These are phyloP conservation scores for Chelmon rostratus DNA, from an alignment of 2,797 vertebrate species.

Conservation along the genomic window DNA sequence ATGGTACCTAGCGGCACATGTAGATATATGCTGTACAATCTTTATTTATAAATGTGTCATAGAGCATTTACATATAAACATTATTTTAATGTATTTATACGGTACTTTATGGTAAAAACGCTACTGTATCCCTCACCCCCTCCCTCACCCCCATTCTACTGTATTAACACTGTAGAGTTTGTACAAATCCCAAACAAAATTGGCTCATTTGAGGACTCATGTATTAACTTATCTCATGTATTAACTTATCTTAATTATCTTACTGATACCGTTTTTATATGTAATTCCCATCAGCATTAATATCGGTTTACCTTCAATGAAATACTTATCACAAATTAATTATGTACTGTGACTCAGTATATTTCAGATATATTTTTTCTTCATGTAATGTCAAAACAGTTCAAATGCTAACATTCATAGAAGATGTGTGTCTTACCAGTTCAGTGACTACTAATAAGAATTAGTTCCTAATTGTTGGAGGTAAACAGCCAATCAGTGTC, in stretches of 20 bases:
- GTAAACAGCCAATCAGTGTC: slow-evolving; percentile 28
- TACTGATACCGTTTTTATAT: slow-evolving; percentile 15
- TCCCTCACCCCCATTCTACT: slow-evolving; percentile 22
- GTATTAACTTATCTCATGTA: too few species aligned
- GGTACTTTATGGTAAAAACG: slow-evolving; percentile 42
- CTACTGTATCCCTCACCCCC: slow-evolving; percentile 33
- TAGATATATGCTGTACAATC: slow-evolving; percentile 47
- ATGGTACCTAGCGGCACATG: slow-evolving; percentile 44
- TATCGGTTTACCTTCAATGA: slow-evolving; percentile 32
- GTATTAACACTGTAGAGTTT: slow-evolving; percentile 30
- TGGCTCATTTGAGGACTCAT: slow-evolving; percentile 7
- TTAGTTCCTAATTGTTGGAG: background rate
- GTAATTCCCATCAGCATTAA: slow-evolving; percentile 5
- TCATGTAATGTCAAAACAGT: background rate
- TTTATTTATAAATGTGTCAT: slow-evolving; percentile 50
- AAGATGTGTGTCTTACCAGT: slow-evolving; percentile 8
- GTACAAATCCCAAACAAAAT: slow-evolving; percentile 3
- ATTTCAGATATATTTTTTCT: slow-evolving; percentile 6
- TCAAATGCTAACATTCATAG: slow-evolving; percentile 8
- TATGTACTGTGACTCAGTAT: slow-evolving; percentile 24
- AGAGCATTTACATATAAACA: slow-evolving; percentile 23
- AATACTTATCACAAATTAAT: background rate
- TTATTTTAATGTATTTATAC: slow-evolving; percentile 44
- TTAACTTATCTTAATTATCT: too few species aligned
- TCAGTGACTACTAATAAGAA: slow-evolving; percentile 34